These are phyloP conservation scores for Chrysaora quinquecirrha DNA, from an alignment of 30 jellyfish, hydroid and myxozoan genomes.

Conservation along the genomic window DNA sequence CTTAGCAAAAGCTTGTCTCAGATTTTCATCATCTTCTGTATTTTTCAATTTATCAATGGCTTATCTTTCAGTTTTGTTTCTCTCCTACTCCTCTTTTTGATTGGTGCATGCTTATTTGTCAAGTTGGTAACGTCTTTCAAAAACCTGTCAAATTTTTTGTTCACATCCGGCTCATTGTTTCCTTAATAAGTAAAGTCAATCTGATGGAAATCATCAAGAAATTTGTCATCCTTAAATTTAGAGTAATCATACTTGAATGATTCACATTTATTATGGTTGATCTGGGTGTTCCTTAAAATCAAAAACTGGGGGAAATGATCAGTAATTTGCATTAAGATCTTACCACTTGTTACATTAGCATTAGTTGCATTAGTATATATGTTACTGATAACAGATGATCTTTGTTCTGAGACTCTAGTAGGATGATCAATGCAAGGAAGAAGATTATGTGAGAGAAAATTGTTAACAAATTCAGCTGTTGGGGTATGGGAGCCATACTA, in stretches of 20 bases:
- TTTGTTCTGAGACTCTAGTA: background rate
- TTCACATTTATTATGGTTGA: slow-evolving; percentile 6
- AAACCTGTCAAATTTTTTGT: slow-evolving; percentile 13
- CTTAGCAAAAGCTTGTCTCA: slow-evolving; percentile 21
- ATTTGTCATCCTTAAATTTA: no score
- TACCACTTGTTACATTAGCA: slow-evolving; percentile 41
- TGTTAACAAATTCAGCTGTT: slow-evolving; percentile 14
- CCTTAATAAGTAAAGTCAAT: slow-evolving; percentile 1
- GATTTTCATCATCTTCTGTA: slow-evolving; percentile 30
- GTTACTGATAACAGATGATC: slow-evolving; percentile 25
- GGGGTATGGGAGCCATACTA: slow-evolving; percentile 38
- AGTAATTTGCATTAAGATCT: no score
- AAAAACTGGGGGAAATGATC: no score
- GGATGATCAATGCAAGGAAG: slow-evolving; percentile 31
- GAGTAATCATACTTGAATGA: no score
- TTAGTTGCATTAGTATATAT: no score
- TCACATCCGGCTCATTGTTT: background rate
- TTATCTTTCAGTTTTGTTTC: slow-evolving; percentile 24
- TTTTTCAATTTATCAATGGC: slow-evolving; percentile 28
- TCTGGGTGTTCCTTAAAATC: no score
- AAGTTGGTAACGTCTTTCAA: slow-evolving; percentile 1
- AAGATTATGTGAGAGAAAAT: slow-evolving; percentile 8
- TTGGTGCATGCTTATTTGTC: slow-evolving; percentile 40
- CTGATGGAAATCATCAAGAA: background rate
- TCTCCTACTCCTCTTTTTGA: slow-evolving; percentile 33